These are phyloP conservation scores for Myiothlypis chrysogaster DNA, from an alignment of 2,797 vertebrate genomes.

Conservation along the genomic window DNA sequence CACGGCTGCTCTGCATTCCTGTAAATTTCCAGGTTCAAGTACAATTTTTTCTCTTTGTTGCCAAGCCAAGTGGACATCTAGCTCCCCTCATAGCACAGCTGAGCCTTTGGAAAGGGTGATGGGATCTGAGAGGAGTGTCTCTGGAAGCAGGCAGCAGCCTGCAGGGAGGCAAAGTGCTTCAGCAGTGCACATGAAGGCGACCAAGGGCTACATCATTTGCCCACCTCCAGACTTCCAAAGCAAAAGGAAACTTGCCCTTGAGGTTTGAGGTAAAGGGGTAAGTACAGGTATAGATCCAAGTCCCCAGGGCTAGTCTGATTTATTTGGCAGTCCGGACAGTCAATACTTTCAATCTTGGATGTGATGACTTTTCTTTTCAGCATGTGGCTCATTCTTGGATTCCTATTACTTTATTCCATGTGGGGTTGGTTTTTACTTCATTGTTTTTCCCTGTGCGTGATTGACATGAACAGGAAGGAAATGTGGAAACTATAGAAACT, in stretches of 20 bases:
- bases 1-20: conserved; percentile 62
- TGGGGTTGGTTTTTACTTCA: conserved; percentile 12
- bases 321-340: conserved; percentile 4
- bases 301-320: conserved; percentile 18
- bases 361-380: not conserved
- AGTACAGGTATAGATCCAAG: not conserved
- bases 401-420: not conserved
- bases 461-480: conserved; percentile 56
- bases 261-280: conserved; percentile 31
- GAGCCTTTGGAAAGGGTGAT: not conserved
- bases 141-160: accelerated
- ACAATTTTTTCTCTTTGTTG: conserved; percentile 15
- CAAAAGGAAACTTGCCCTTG: conserved; percentile 4
- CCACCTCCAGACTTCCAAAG: conserved; percentile 5
- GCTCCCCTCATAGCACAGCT: not conserved
- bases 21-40: conserved; percentile 74
- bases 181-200: accelerated
- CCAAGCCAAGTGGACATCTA: not conserved
- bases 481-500: conserved; percentile 42
- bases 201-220: not conserved
- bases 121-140: not conserved
- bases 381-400: not conserved
- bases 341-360: not conserved
- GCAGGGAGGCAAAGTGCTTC: not conserved
- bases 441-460: conserved; percentile 22